phyloP scores from a whole-genome alignment of 2,888 invertebrate species.

The Chesias legatella region DNA sequence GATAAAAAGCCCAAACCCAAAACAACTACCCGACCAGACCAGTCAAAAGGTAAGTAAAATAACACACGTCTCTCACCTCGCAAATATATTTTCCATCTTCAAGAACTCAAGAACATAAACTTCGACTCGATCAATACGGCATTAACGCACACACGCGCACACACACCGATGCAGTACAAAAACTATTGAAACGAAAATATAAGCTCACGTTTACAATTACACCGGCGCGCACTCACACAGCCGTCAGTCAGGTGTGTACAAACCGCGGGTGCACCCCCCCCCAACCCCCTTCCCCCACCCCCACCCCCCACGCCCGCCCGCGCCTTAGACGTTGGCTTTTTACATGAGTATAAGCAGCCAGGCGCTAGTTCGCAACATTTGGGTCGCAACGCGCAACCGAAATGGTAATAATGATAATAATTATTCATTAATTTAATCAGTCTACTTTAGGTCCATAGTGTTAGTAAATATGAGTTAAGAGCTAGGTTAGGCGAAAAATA shows the following conservation, averaged over 20 bases:
- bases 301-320: constrained; percentile 37
- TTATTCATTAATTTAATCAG: no score
- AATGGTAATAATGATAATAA: not conserved
- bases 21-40: not conserved
- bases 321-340: constrained; percentile 80
- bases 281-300: no score
- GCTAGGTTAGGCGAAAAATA: no score
- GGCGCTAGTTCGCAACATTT: constrained; percentile 53
- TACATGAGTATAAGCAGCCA: constrained; percentile 72
- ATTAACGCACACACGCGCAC: constrained; percentile 66
- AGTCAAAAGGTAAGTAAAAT: not conserved
- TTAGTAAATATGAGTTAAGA: no score
- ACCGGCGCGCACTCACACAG: constrained; percentile 44
- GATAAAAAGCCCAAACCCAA: no score
- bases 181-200: constrained; percentile 79
- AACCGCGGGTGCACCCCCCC: constrained; percentile 41
- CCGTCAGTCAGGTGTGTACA: constrained; percentile 49
- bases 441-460: no score
- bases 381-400: constrained; percentile 18
- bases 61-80: constrained; percentile 14
- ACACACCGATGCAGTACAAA: constrained; percentile 64
- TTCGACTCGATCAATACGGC: constrained; percentile 74
- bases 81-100: constrained; percentile 44
- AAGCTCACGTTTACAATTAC: constrained; percentile 50
- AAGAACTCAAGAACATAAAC: constrained; percentile 60